Percentiles rank a stretch among this genome's conserved stretches.
These are phyloP conservation scores for Halictus rubicundus DNA, from an alignment of 1,140 invertebrate species.

Conservation along the genomic window DNA sequence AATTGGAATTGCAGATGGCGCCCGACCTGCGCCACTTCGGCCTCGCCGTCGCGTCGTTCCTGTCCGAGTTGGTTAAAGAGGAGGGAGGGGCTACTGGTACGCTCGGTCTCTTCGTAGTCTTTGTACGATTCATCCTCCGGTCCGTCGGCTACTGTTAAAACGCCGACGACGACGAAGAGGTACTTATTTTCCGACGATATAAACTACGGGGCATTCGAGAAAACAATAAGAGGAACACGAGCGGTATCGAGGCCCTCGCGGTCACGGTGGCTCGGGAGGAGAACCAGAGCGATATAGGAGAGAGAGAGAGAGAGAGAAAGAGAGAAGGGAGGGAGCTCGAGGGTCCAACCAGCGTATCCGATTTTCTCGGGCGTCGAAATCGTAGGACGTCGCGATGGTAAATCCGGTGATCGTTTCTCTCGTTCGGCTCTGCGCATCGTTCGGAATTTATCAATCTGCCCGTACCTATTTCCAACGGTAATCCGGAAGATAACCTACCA, in stretches of 20 bases:
- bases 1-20: conserved; percentile 75
- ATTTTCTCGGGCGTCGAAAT: conserved; percentile 9
- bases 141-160: conserved; percentile 37
- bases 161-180: conserved; percentile 45
- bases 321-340: conserved; percentile 16
- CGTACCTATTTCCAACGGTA: conserved; percentile 7
- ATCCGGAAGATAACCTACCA: conserved; percentile 49
- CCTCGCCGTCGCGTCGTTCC: conserved; percentile 56
- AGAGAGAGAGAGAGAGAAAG: conserved; percentile 1
- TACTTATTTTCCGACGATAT: conserved; percentile 39
- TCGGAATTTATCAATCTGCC: conserved; percentile 24
- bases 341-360: conserved; percentile 10
- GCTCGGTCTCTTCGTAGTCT: conserved; percentile 49
- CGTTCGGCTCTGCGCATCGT: conserved; percentile 6
- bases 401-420: not conserved
- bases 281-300: not conserved
- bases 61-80: conserved; percentile 61
- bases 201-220: conserved; percentile 26
- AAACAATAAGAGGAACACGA: conserved; percentile 21
- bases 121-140: conserved; percentile 47
- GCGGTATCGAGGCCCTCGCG: conserved; percentile 5
- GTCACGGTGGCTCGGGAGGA: not conserved
- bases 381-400: conserved; percentile 9
- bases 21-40: conserved; percentile 62
- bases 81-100: conserved; percentile 59